Conservation (phyloP, 2,113 vertebrate species). For the Pterocles gutturalis region DNA sequence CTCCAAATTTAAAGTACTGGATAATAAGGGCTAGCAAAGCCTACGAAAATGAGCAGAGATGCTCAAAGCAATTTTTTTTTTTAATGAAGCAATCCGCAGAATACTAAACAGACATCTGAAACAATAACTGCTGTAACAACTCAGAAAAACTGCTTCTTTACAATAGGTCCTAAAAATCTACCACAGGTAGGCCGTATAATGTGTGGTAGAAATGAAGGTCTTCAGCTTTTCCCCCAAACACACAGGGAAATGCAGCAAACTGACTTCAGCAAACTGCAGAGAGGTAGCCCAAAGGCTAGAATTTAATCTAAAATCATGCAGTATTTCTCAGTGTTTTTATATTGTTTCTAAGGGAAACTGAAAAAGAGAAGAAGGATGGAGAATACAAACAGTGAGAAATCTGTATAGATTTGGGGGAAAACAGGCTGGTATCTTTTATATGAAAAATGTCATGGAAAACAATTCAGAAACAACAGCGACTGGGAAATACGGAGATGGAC, state of each 20-base stretch:
- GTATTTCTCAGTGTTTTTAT: neutral
- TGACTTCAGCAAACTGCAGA: neutral
- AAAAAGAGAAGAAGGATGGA: neutral
- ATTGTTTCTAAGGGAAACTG: neutral
- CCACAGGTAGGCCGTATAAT: neutral
- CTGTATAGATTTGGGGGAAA: neutral
- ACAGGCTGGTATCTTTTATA: neutral
- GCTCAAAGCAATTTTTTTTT: neutral
- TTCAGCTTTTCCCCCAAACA: neutral
- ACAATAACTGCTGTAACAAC: neutral
- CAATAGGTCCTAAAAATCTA: neutral
- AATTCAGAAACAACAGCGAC: neutral
- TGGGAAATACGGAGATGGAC: neutral
- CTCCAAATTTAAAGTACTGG: neutral
- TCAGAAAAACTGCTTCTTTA: neutral
- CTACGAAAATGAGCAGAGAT: neutral
- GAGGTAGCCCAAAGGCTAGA: neutral
- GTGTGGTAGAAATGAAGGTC: neutral
- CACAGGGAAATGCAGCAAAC: conserved; percentile 17
- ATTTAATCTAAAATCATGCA: neutral
- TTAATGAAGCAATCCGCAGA: neutral
- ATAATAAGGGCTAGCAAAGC: neutral
- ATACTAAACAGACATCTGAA: neutral
- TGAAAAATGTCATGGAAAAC: neutral
- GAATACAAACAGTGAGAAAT: neutral